phyloP scores from a whole-genome alignment of 2,113 vertebrate species.

The Laticauda laticaudata region DNA sequence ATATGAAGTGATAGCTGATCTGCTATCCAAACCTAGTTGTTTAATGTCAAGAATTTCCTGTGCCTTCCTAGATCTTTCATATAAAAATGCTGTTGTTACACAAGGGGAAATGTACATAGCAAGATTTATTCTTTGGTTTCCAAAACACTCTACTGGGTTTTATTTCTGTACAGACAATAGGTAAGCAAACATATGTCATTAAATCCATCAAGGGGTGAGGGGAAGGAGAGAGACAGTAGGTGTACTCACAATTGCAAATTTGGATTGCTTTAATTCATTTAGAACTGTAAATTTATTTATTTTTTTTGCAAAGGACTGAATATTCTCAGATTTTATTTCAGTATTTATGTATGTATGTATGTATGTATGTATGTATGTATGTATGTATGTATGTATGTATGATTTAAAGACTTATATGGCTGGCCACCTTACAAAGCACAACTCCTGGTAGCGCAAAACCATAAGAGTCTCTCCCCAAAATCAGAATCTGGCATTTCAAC shows the following conservation, averaged over 20 bases:
- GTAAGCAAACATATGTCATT: constrained; percentile 69
- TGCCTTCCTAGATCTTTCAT: background rate
- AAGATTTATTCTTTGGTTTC: constrained; percentile 56
- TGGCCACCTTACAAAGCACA: background rate
- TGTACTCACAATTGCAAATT: background rate
- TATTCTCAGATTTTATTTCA: background rate
- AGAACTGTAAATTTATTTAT: background rate
- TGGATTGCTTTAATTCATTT: background rate
- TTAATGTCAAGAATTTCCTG: background rate
- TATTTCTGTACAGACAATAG: constrained; percentile 58
- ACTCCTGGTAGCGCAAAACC: background rate
- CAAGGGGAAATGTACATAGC: constrained; percentile 46
- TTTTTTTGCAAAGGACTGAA: background rate
- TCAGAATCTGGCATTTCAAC: background rate
- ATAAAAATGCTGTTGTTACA: constrained; percentile 1
- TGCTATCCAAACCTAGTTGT: background rate
- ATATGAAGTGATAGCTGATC: background rate
- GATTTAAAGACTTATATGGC: background rate
- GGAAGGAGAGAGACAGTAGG: background rate
- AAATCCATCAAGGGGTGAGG: constrained; percentile 29
- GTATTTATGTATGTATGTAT: background rate
- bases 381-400: too few species aligned
- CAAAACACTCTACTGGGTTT: constrained; percentile 56
- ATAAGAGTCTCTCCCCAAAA: background rate
- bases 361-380: background rate